phyloP scores from a whole-genome alignment of 2,113 vertebrate species.

The Agapornis roseicollis region DNA sequence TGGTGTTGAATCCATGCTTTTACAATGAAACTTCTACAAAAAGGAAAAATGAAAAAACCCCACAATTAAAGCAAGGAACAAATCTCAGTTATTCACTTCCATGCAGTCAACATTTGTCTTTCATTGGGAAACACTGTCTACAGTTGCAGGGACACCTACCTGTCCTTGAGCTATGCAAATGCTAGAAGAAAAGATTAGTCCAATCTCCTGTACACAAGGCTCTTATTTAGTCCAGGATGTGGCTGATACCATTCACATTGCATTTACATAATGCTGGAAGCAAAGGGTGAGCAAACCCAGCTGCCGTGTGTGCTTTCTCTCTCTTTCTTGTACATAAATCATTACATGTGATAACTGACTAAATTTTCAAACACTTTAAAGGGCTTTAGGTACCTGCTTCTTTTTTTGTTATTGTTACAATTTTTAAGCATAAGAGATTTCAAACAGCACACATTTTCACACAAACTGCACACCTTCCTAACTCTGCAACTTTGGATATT shows the following conservation, averaged over 20 bases:
- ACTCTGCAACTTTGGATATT: background rate
- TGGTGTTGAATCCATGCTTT: background rate
- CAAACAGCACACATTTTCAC: background rate
- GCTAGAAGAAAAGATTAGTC: background rate
- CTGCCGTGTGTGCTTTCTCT: background rate
- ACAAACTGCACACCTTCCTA: background rate
- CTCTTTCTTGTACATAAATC: background rate
- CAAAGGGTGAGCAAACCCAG: background rate
- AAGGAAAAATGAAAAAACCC: background rate
- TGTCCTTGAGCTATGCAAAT: background rate
- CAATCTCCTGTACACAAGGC: background rate
- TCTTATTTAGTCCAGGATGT: background rate
- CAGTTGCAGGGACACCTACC: background rate
- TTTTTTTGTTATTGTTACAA: background rate
- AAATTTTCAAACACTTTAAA: background rate
- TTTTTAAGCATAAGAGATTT: background rate
- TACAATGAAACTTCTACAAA: background rate
- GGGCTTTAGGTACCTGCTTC: background rate
- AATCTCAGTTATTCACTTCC: background rate
- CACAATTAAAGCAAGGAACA: background rate
- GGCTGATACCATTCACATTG: background rate
- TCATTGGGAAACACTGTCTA: background rate
- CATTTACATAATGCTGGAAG: background rate
- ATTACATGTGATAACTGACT: background rate
- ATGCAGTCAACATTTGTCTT: background rate